A percentile compares a stretch with the other conserved stretches of the same genome.
These are phyloP conservation scores for Bradypodion ventrale DNA, from an alignment of 2,797 vertebrate genomes.

Conservation along the genomic window DNA sequence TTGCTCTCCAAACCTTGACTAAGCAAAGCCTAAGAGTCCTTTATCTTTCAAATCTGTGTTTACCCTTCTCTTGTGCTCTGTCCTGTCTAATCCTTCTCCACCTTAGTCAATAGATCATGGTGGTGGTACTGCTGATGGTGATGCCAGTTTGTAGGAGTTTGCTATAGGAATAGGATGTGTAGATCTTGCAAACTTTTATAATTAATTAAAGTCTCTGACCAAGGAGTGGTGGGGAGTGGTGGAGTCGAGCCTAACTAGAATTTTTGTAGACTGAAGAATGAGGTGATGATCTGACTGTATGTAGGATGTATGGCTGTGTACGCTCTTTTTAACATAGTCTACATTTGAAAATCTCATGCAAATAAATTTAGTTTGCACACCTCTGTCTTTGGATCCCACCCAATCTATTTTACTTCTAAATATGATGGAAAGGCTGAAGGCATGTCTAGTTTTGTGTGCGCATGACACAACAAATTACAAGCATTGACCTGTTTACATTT, in stretches of 20 bases:
- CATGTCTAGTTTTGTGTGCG: neutral
- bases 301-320: too few species aligned
- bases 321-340: neutral
- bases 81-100: neutral
- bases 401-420: neutral
- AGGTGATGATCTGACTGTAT: neutral
- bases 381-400: neutral
- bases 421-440: neutral
- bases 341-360: neutral
- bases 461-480: neutral
- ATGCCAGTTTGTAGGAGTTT: neutral
- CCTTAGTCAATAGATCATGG: neutral
- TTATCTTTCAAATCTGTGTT: neutral
- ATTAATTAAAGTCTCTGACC: neutral
- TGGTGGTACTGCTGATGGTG: neutral
- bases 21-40: neutral
- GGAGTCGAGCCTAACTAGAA: neutral
- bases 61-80: neutral
- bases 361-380: fast-evolving
- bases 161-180: neutral
- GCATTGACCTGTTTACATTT: neutral
- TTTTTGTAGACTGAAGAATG: neutral
- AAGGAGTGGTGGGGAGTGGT: too few species aligned
- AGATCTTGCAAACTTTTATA: neutral
- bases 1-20: neutral